Evolutionary conservation across 1,140 invertebrate species (phyloP), one percentile per base, ranked within the genome.

Genomic region (Linepithema humile): DNA sequence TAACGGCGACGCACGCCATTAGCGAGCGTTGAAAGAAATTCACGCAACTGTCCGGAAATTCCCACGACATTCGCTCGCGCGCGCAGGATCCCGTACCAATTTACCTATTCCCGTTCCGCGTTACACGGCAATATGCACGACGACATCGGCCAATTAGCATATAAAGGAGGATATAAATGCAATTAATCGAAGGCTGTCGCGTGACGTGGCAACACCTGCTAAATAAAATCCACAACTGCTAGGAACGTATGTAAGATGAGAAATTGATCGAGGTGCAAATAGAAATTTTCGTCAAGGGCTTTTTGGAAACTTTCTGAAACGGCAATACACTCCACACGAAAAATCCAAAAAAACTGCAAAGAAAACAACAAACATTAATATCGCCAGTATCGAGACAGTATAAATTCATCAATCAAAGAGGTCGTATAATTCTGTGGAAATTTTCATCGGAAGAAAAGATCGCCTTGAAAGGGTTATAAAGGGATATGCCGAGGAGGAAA

Each of bases 91-190:
- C 20, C 75, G 35, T 35, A 69, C 48, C 35, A 69, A 80, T 80
- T 80, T 70, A 70, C 29, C 23, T 70, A 69, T 38, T 70, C 35
- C 35, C 26, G 32, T 78, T 65, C 32, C 32, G 48, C 32, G 57
- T 75, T 62, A 62, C 55, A 59, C 59, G 43, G 20, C 45, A 45
- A 40, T 69, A 53, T 26, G 48, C 60, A 20, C 53, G 38, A 17
- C 48, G 64, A 57, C 75, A 69, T 57, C 64, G 64, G 35, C 64
- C 48, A 80, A 80, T 80, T 80, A 80, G 60, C 75, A 80, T 80
- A 80, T 64, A 80, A 80, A 80, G 40, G 75, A 70, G 64, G n/a
- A n/a, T n/a, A n/a, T n/a, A n/a, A n/a, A 29, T 17, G 35, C 64
- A 70, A 80, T 80, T 80, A 80, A 80, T 80, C 35, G 64, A 69